Evolutionary conservation across 2,797 vertebrate species (phyloP).

Genomic region (Myiotriccus ornatus): DNA sequence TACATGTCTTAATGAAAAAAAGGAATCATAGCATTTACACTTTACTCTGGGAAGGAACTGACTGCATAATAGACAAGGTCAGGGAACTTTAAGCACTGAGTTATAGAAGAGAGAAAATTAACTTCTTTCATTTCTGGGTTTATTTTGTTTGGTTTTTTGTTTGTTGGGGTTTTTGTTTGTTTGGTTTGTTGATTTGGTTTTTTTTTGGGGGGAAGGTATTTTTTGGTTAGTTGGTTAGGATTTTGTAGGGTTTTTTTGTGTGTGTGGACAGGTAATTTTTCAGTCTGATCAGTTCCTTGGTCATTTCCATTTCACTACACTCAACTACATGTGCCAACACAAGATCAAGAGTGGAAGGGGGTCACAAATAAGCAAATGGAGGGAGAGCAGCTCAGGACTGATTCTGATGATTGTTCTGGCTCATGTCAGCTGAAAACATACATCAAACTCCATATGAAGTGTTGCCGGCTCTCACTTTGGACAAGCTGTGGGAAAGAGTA

Average conservation of each 20-base stretch:
- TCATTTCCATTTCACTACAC: not conserved
- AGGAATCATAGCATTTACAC: not conserved
- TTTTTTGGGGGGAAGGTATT: no score
- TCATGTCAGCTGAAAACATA: not conserved
- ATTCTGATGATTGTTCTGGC: not conserved
- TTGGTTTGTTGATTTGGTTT: no score
- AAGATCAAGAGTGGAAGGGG: not conserved
- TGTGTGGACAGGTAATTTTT: not conserved
- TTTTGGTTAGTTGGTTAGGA: no score
- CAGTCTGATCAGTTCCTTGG: not conserved
- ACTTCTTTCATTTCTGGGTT: not conserved
- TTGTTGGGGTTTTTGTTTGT: no score
- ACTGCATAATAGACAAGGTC: not conserved
- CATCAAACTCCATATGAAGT: not conserved
- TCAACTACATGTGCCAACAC: not conserved
- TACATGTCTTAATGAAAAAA: not conserved
- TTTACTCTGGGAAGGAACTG: not conserved
- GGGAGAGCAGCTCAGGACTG: not conserved
- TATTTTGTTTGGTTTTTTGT: no score
- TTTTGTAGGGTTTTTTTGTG: no score
- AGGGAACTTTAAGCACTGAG: not conserved
- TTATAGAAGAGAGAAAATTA: not conserved
- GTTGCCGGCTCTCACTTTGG: not conserved
- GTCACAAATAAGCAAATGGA: not conserved
- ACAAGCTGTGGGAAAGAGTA: constrained; percentile 24